Evolutionary conservation across 2,113 vertebrate genomes (phyloP).

Genomic region (Otolemur garnettii): DNA sequence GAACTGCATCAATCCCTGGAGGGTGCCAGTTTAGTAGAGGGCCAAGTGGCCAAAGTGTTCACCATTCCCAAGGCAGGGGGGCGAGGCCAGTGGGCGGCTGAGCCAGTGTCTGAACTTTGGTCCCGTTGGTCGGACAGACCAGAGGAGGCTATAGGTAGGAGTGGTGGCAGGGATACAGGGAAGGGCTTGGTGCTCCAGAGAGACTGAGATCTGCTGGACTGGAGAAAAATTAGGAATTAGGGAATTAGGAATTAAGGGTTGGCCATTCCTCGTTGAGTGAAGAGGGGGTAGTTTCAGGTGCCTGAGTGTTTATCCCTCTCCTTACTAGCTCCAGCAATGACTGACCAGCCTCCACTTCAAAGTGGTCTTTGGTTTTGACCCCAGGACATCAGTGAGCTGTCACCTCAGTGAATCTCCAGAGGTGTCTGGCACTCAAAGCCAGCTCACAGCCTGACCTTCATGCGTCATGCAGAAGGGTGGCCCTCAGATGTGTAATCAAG

Average conservation of each 20-base stretch:
- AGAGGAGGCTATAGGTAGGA: not conserved
- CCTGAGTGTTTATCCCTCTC: not conserved
- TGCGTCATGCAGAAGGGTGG: not conserved
- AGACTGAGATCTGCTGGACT: too few relatives aligned
- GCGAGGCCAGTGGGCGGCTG: accelerated
- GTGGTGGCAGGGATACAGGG: too few relatives aligned
- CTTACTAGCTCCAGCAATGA: not conserved
- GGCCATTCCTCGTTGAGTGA: accelerated
- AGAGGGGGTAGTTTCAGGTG: too few relatives aligned
- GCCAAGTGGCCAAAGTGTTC: not conserved
- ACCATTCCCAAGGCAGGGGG: not conserved
- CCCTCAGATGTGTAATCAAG: accelerated
- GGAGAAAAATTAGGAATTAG: not conserved
- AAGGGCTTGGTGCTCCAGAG: too few relatives aligned
- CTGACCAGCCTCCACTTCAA: not conserved
- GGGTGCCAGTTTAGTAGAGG: not conserved
- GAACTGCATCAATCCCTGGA: not conserved
- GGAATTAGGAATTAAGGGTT: not conserved
- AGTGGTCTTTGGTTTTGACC: not conserved
- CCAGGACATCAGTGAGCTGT: not conserved
- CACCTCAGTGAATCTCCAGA: not conserved
- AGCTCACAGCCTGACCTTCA: not conserved
- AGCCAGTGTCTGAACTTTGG: not conserved
- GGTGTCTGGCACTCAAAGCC: not conserved
- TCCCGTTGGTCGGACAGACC: not conserved